phyloP scores from a whole-genome alignment of 2,888 invertebrate genomes.

The Stenotaenia linearis region DNA sequence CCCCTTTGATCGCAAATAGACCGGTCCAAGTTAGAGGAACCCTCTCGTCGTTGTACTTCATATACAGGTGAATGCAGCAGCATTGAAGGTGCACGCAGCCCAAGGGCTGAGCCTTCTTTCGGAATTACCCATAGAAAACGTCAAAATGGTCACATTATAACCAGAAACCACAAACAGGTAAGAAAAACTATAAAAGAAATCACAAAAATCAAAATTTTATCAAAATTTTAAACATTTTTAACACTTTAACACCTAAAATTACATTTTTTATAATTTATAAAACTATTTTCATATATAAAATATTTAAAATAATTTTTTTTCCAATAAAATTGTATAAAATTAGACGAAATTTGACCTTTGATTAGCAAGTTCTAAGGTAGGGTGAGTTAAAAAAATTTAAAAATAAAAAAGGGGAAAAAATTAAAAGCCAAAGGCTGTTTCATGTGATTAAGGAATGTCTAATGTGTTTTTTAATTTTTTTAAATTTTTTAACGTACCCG shows the following conservation, averaged over 20 bases:
- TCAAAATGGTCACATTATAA: background rate
- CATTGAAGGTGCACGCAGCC: background rate
- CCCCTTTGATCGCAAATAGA: background rate
- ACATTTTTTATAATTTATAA: no score
- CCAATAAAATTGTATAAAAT: no score
- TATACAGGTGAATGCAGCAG: background rate
- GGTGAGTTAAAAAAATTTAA: background rate
- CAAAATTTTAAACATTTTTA: no score
- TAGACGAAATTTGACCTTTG: background rate
- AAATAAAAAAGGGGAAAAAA: background rate
- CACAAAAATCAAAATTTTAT: no score
- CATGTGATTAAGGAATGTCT: background rate
- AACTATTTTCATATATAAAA: no score
- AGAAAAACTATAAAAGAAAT: background rate
- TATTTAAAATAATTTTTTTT: no score
- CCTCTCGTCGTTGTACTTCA: background rate
- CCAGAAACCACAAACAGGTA: background rate
- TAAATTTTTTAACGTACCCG: background rate
- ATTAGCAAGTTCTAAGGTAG: background rate
- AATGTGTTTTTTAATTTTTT: background rate
- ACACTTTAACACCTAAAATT: no score
- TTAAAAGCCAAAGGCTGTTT: background rate
- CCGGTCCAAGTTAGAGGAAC: conserved; percentile 3
- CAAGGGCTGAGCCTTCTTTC: background rate
- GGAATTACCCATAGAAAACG: background rate